phyloP scores from a whole-genome alignment of 2,113 vertebrate genomes.

The Coracopsis vasa region DNA sequence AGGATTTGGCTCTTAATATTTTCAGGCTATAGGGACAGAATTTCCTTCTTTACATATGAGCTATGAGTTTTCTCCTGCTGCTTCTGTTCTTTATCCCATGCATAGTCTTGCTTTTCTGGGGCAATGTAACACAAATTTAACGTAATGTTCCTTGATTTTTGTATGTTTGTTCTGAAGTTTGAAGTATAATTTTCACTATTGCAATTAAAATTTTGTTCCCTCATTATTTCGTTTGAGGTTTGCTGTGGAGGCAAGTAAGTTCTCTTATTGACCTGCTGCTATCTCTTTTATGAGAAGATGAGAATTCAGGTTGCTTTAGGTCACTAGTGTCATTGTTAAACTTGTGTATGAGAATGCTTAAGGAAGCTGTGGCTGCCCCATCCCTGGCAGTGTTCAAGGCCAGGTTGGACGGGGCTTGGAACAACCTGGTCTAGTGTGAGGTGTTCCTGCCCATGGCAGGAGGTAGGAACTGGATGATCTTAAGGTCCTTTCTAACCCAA shows the following conservation, averaged over 20 bases:
- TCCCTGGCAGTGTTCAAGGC: background rate
- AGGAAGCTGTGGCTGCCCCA: background rate
- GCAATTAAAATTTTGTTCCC: background rate
- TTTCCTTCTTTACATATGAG: background rate
- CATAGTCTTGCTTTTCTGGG: background rate
- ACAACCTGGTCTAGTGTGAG: background rate
- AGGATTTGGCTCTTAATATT: background rate
- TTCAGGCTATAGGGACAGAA: background rate
- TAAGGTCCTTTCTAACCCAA: background rate
- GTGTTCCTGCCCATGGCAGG: background rate
- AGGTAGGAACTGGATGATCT: background rate
- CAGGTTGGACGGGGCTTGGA: background rate
- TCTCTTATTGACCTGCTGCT: background rate
- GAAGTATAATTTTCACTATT: background rate
- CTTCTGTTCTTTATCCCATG: background rate
- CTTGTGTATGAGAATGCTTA: background rate
- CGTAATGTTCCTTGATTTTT: background rate
- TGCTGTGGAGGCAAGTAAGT: background rate
- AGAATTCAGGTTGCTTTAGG: background rate
- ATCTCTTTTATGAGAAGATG: background rate
- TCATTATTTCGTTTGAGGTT: background rate
- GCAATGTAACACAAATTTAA: fast-evolving
- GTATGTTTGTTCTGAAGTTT: background rate
- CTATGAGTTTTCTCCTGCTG: background rate
- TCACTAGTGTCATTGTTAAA: background rate